Percentiles rank a stretch among this genome's conserved stretches.
Evolutionary conservation across 2,888 invertebrate genomes (phyloP).

Genomic region (Psylliodes chrysocephalus): DNA sequence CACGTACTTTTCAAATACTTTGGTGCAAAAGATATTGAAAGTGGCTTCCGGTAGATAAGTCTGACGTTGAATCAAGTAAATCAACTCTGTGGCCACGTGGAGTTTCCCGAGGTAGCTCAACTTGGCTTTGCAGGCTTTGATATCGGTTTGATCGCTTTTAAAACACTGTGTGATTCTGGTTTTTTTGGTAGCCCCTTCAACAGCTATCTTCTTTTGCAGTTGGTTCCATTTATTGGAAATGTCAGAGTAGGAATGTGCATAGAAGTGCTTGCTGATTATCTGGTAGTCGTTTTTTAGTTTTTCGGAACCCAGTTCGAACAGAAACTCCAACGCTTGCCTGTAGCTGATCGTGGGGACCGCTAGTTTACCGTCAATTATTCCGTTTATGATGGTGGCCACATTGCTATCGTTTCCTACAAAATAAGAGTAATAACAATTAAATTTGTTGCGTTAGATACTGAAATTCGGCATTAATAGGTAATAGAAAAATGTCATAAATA

Average conservation of each 20-base stretch:
- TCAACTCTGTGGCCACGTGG: constrained; percentile 45
- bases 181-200: constrained; percentile 26
- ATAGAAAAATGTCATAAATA: too few relatives aligned
- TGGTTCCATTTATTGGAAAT: constrained; percentile 42
- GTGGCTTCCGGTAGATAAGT: constrained; percentile 33
- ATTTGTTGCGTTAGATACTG: too few relatives aligned
- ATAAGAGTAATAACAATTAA: too few relatives aligned
- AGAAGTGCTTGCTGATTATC: constrained; percentile 44
- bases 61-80: constrained; percentile 45
- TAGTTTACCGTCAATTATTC: constrained; percentile 45
- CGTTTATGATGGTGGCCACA: constrained; percentile 45
- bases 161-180: constrained; percentile 36
- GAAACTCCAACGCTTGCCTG: constrained; percentile 45
- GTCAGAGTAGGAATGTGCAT: constrained; percentile 11
- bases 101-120: constrained; percentile 45
- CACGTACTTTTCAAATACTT: constrained; percentile 33
- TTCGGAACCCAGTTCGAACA: constrained; percentile 50
- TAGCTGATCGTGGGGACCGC: constrained; percentile 45
- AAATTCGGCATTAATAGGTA: too few relatives aligned
- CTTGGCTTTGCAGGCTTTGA: constrained; percentile 27
- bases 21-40: constrained; percentile 39
- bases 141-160: constrained; percentile 16
- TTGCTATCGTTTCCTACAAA: constrained; percentile 35
- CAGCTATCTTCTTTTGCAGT: constrained; percentile 18
- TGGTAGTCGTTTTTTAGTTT: constrained; percentile 51